phyloP scores from a whole-genome alignment of 1,140 invertebrate species.

The Goniozus legneri region DNA sequence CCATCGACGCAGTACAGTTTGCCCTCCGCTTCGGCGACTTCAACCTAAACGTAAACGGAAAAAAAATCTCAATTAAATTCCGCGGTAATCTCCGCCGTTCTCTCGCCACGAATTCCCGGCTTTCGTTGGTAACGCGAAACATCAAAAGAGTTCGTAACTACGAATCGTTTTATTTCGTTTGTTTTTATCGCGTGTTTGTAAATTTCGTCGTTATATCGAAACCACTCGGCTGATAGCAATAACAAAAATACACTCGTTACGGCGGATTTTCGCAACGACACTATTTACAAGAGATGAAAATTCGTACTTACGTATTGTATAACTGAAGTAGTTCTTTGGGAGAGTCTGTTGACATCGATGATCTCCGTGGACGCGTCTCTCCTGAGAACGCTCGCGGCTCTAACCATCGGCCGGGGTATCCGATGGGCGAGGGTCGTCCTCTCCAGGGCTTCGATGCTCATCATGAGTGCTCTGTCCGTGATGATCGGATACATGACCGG shows the following conservation, averaged over 20 bases:
- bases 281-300: too few species aligned
- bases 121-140: background rate
- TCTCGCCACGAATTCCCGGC: too few species aligned
- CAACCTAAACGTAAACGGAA: slow-evolving; percentile 20
- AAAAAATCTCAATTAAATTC: background rate
- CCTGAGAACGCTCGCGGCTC: slow-evolving; percentile 22
- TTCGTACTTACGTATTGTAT: slow-evolving; percentile 31
- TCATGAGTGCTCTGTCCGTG: slow-evolving; percentile 15
- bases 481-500: slow-evolving; percentile 21
- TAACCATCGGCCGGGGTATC: slow-evolving; percentile 18
- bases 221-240: too few species aligned
- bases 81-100: too few species aligned
- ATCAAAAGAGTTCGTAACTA: slow-evolving; percentile 1
- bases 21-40: slow-evolving; percentile 24
- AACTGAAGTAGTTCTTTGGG: slow-evolving; percentile 13
- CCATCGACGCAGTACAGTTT: slow-evolving; percentile 21
- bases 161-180: too few species aligned
- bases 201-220: too few species aligned
- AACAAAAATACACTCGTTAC: too few species aligned
- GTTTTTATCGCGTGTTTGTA: too few species aligned
- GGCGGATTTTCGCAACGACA: too few species aligned
- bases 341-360: slow-evolving; percentile 27
- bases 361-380: slow-evolving; percentile 27
- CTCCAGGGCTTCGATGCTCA: slow-evolving; percentile 16
- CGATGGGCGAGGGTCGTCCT: slow-evolving; percentile 3